Percentiles rank a stretch among this genome's conserved stretches.
Conservation (phyloP, 2,888 invertebrate species). For the Cancer borealis region DNA sequence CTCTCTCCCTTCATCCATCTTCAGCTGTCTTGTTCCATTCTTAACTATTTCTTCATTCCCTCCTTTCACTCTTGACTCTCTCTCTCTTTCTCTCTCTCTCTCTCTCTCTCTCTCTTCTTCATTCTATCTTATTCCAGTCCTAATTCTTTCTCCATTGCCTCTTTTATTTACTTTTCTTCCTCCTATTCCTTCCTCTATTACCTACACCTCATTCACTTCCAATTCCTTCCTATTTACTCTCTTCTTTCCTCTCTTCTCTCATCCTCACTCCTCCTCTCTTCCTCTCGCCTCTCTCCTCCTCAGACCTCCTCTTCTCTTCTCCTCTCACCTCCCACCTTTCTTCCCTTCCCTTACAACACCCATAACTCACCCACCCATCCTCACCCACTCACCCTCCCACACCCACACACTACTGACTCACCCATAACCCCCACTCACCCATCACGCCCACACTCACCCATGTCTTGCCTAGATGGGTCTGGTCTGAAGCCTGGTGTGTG, state of each 20-base stretch:
- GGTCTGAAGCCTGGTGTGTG: constrained; percentile 31
- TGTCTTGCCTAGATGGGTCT: constrained; percentile 43
- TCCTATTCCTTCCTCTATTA: no score
- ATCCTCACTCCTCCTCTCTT: no score
- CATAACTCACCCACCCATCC: not conserved
- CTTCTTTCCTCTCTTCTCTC: no score
- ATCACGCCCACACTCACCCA: constrained; percentile 26
- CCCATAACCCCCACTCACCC: not conserved
- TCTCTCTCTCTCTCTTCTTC: not conserved
- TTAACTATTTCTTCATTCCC: not conserved
- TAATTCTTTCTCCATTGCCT: no score
- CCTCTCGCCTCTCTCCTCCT: no score
- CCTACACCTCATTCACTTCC: no score
- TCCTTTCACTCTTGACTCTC: not conserved
- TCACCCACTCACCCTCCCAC: not conserved
- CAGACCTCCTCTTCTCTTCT: no score
- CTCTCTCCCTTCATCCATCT: not conserved
- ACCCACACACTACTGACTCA: not conserved
- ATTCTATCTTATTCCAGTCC: no score
- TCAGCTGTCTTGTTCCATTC: not conserved
- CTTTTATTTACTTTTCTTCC: no score
- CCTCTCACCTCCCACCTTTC: no score
- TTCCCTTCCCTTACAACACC: no score
- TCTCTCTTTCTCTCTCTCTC: not conserved
- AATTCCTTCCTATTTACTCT: no score